Percentiles rank a stretch among this genome's conserved stretches.
Conservation (phyloP, 1,140 invertebrate species). For the Leptinotarsa undecemlineata region DNA sequence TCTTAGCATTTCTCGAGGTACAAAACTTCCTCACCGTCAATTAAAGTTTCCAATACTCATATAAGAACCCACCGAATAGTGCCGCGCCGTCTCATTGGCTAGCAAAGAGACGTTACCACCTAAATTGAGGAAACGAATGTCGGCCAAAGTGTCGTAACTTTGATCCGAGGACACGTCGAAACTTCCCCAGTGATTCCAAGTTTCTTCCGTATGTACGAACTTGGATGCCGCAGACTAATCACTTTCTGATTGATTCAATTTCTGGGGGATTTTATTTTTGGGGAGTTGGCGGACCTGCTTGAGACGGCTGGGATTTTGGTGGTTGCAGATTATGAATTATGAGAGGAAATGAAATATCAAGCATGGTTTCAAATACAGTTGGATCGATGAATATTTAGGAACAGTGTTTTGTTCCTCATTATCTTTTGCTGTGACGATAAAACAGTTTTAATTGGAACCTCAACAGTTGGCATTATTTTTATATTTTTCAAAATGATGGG, state of each 20-base stretch:
- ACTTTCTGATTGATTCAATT: conserved; percentile 20
- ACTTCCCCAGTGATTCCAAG: neutral
- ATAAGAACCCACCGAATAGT: conserved; percentile 12
- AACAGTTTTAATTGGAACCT: too few relatives aligned
- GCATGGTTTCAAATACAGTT: too few relatives aligned
- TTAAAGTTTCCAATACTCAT: conserved; percentile 12
- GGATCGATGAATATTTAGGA: too few relatives aligned
- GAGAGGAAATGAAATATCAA: too few relatives aligned
- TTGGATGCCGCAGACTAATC: conserved; percentile 13
- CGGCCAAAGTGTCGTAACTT: conserved; percentile 20
- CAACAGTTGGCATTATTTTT: too few relatives aligned
- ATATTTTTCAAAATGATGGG: too few relatives aligned
- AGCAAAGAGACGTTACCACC: conserved; percentile 14
- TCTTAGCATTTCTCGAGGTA: conserved; percentile 7
- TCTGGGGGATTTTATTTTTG: conserved; percentile 40
- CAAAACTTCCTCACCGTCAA: conserved; percentile 2
- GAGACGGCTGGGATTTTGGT: too few relatives aligned
- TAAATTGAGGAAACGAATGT: conserved; percentile 24
- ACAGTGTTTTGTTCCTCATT: too few relatives aligned
- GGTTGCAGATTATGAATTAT: too few relatives aligned
- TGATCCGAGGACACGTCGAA: conserved; percentile 4
- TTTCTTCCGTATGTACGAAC: conserved; percentile 16
- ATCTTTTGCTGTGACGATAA: too few relatives aligned
- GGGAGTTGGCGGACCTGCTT: conserved; percentile 34
- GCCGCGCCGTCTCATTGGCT: neutral